These are phyloP conservation scores for Aulostomus chinensis DNA, from an alignment of 2,797 vertebrate genomes.

Conservation along the genomic window DNA sequence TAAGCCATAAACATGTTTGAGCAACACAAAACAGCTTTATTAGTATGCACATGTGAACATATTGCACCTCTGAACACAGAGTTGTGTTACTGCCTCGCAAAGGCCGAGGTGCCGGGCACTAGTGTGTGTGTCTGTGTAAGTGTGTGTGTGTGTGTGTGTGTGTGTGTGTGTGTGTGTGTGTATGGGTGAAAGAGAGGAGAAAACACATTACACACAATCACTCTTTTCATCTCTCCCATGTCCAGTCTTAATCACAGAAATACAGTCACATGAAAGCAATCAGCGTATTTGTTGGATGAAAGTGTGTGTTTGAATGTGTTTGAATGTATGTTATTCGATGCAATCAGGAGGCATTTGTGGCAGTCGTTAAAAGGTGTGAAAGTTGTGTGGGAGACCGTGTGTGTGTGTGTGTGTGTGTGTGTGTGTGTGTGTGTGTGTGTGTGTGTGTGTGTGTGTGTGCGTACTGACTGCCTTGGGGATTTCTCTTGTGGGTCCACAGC, in stretches of 20 bases:
- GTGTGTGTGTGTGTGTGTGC: slow-evolving; percentile 31
- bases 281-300: slow-evolving; percentile 27
- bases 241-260: slow-evolving; percentile 64
- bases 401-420: slow-evolving; percentile 22
- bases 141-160: slow-evolving; percentile 17
- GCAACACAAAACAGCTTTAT: slow-evolving; percentile 70
- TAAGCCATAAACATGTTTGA: slow-evolving; percentile 71
- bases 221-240: slow-evolving; percentile 53
- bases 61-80: slow-evolving; percentile 55
- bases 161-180: slow-evolving; percentile 12
- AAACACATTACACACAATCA: slow-evolving; percentile 37
- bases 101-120: slow-evolving; percentile 56
- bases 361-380: slow-evolving; percentile 67
- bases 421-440: slow-evolving; percentile 35
- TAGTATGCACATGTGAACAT: slow-evolving; percentile 70
- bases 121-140: slow-evolving; percentile 6
- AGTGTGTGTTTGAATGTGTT: slow-evolving; percentile 15
- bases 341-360: slow-evolving; percentile 63
- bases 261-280: slow-evolving; percentile 70
- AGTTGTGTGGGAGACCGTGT: slow-evolving; percentile 44
- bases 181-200: slow-evolving; percentile 21
- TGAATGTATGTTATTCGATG: slow-evolving; percentile 47
- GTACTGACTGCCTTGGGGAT: slow-evolving; percentile 13
- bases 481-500: slow-evolving; percentile 3
- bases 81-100: slow-evolving; percentile 44